Conservation (phyloP, 2,113 vertebrate genomes). For the Butorides virescens region DNA sequence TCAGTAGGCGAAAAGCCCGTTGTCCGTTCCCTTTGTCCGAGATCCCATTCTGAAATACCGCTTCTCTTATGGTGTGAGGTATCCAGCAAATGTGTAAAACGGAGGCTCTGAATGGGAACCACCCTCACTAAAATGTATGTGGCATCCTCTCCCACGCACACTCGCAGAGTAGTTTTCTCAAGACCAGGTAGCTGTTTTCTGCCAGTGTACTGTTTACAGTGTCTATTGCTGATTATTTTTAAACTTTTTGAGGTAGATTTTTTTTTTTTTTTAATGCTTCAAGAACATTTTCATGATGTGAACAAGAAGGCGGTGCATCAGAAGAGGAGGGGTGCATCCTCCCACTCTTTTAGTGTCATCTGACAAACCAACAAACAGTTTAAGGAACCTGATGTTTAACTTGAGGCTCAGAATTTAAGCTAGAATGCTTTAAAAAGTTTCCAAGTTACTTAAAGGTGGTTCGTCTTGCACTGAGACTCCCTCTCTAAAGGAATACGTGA, state of each 20-base stretch:
- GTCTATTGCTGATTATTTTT: slow-evolving; percentile 60
- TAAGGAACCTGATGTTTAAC: slow-evolving; percentile 62
- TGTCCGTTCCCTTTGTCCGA: neutral
- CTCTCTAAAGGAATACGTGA: slow-evolving; percentile 53
- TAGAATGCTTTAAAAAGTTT: slow-evolving; percentile 59
- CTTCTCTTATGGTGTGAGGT: neutral
- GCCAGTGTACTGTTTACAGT: slow-evolving; percentile 75
- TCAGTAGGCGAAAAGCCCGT: neutral
- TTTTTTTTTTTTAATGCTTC: slow-evolving; percentile 19
- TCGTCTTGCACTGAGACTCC: slow-evolving; percentile 71
- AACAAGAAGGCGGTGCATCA: slow-evolving; percentile 39
- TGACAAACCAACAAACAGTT: slow-evolving; percentile 70
- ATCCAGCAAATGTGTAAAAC: neutral
- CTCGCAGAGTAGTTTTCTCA: slow-evolving; percentile 51
- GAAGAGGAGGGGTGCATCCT: slow-evolving; percentile 57
- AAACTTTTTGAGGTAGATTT: slow-evolving; percentile 47
- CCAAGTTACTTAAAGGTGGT: slow-evolving; percentile 57
- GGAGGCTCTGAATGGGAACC: slow-evolving; percentile 3
- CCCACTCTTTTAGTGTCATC: slow-evolving; percentile 70
- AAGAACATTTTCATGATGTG: slow-evolving; percentile 31
- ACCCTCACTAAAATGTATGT: neutral
- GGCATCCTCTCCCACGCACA: neutral
- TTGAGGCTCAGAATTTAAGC: slow-evolving; percentile 64
- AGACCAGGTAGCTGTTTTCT: slow-evolving; percentile 69
- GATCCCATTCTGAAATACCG: neutral